Percentiles rank a stretch among this genome's conserved stretches.
Conservation (phyloP, 2,797 vertebrate species). For the Sebastes minor region DNA sequence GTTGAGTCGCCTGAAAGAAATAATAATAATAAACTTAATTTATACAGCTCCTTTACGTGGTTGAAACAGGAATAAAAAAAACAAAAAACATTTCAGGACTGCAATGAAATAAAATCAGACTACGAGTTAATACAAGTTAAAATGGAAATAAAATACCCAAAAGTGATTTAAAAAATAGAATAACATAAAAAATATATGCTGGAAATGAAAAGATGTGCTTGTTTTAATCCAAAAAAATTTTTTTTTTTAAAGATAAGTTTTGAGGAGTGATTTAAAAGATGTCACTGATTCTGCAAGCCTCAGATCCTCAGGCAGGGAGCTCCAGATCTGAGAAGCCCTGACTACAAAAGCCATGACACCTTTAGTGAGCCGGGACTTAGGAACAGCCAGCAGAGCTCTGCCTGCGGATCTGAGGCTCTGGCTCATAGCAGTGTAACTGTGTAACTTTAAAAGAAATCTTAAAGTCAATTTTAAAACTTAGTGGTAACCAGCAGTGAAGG, state of each 20-base stretch:
- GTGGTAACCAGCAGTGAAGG: not conserved
- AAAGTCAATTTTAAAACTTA: not conserved
- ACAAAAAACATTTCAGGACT: not conserved
- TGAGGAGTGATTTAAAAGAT: not conserved
- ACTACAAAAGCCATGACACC: not conserved
- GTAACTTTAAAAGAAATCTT: not conserved
- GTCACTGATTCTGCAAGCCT: not conserved
- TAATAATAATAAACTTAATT: not conserved
- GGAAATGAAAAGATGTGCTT: not conserved
- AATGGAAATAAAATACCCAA: not conserved
- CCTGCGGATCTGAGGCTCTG: not conserved
- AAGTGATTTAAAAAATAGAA: not conserved
- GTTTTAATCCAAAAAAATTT: too few relatives aligned
- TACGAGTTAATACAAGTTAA: not conserved
- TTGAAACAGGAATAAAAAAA: not conserved
- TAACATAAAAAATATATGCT: not conserved
- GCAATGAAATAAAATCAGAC: not conserved
- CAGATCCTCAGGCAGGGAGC: not conserved
- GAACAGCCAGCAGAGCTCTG: not conserved
- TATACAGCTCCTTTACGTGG: not conserved
- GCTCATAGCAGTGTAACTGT: not conserved
- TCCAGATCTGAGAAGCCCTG: not conserved
- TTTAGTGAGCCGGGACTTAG: not conserved
- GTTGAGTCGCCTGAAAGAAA: conserved; percentile 90
- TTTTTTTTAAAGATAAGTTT: not conserved